phyloP scores from a whole-genome alignment of 2,797 vertebrate genomes.

The Lophius americanus region DNA sequence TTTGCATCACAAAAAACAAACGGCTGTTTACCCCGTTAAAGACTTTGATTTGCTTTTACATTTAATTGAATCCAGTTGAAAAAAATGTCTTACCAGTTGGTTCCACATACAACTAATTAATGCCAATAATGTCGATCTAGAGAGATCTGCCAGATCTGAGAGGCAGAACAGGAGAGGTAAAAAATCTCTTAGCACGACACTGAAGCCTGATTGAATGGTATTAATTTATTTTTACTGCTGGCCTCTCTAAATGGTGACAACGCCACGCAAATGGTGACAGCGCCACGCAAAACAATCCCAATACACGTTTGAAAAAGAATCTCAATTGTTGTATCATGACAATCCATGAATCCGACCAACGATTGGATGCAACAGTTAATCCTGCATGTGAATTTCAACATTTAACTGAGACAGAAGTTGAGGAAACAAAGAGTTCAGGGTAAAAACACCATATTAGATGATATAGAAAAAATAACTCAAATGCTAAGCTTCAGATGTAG shows the following conservation, averaged over 20 bases:
- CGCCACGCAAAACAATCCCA: slow-evolving; percentile 7
- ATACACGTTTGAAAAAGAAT: slow-evolving; percentile 7
- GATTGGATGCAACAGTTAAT: slow-evolving; percentile 27
- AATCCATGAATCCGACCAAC: slow-evolving; percentile 23
- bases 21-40: background rate
- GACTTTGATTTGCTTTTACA: background rate
- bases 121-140: slow-evolving; percentile 15
- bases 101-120: background rate
- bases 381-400: slow-evolving; percentile 27
- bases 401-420: background rate
- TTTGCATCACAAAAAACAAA: background rate
- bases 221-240: slow-evolving; percentile 50
- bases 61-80: slow-evolving; percentile 11
- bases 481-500: too few species aligned
- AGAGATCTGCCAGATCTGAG: slow-evolving; percentile 20
- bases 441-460: too few species aligned
- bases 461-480: too few species aligned
- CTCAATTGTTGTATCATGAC: background rate
- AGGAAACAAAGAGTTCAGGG: too few species aligned
- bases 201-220: slow-evolving; percentile 55
- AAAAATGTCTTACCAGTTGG: background rate
- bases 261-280: background rate
- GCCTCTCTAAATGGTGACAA: slow-evolving; percentile 1
- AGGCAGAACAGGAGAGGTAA: slow-evolving; percentile 21
- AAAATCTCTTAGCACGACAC: slow-evolving; percentile 42